Evolutionary conservation across 2,797 vertebrate species (phyloP).

Genomic region (Periophthalmus magnuspinnatus): DNA sequence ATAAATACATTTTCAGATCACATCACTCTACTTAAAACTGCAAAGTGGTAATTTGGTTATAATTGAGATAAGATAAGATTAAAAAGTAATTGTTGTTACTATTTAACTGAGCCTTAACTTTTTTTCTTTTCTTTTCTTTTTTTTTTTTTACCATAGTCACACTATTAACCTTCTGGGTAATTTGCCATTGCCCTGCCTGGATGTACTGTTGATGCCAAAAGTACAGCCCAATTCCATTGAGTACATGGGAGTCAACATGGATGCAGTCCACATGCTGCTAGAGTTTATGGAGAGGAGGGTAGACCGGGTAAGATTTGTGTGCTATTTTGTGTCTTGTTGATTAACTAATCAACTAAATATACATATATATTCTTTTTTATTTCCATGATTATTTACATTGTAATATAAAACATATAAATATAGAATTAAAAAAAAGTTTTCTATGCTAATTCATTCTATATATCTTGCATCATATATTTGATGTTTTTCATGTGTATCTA

Average conservation of each 20-base stretch:
- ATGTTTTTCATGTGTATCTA: too few species aligned
- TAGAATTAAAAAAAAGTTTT: too few species aligned
- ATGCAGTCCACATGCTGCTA: conserved; percentile 84
- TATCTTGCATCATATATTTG: too few species aligned
- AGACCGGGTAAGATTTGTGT: conserved; percentile 78
- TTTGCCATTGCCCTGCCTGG: conserved; percentile 87
- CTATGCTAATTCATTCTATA: too few species aligned
- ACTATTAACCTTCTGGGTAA: conserved; percentile 89
- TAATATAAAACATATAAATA: too few species aligned
- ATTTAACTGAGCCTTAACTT: neutral
- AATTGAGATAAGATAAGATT: neutral
- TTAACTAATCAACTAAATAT: neutral
- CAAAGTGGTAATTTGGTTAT: neutral
- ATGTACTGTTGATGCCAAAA: conserved; percentile 85
- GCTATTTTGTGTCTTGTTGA: neutral
- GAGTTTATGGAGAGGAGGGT: conserved; percentile 88
- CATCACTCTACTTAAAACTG: neutral
- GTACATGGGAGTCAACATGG: conserved; percentile 94
- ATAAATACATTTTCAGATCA: neutral
- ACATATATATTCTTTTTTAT: too few species aligned
- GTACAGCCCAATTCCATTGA: conserved; percentile 84
- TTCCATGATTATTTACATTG: too few species aligned
- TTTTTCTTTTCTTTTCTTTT: too few species aligned
- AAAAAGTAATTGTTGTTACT: neutral
- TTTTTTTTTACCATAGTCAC: conserved; percentile 80